These are phyloP conservation scores for Monochamus saltuarius DNA, from an alignment of 1,140 invertebrate species.

Conservation along the genomic window DNA sequence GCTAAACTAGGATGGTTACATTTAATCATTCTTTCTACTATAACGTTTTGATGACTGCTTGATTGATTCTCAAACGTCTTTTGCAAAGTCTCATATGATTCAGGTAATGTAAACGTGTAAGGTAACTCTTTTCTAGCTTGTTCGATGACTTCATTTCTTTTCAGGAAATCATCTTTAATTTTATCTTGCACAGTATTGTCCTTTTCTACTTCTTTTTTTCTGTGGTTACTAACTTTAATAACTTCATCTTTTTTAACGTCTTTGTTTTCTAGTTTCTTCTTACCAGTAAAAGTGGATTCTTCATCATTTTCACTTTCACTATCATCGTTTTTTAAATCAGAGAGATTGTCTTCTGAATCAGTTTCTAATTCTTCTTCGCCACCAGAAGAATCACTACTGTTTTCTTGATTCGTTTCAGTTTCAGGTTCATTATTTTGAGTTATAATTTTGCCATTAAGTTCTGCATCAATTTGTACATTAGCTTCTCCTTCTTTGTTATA, in stretches of 20 bases:
- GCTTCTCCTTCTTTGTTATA: constrained; percentile 55
- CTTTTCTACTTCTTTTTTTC: constrained; percentile 27
- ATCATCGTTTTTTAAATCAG: constrained; percentile 44
- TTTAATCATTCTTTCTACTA: constrained; percentile 82
- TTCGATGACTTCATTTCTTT: constrained; percentile 59
- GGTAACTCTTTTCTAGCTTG: constrained; percentile 66
- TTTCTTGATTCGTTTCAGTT: constrained; percentile 47
- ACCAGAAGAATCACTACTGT: constrained; percentile 42
- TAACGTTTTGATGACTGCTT: constrained; percentile 64
- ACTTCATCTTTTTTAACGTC: constrained; percentile 10
- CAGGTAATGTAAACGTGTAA: constrained; percentile 68
- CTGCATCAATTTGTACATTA: constrained; percentile 39
- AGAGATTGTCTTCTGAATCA: constrained; percentile 47
- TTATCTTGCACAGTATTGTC: constrained; percentile 19
- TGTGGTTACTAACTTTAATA: background rate
- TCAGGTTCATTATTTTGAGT: constrained; percentile 30
- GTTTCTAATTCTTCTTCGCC: constrained; percentile 46
- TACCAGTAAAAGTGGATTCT: constrained; percentile 37
- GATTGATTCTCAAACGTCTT: constrained; percentile 63
- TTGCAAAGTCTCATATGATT: constrained; percentile 66
- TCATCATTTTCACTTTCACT: constrained; percentile 51
- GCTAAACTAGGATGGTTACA: constrained; percentile 78
- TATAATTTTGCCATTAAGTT: constrained; percentile 41
- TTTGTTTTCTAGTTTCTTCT: constrained; percentile 24
- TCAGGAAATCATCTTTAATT: constrained; percentile 48